Percentiles rank a stretch among this genome's conserved stretches.
Conservation (phyloP, 2,797 vertebrate genomes). For the Sebastes elongatus region DNA sequence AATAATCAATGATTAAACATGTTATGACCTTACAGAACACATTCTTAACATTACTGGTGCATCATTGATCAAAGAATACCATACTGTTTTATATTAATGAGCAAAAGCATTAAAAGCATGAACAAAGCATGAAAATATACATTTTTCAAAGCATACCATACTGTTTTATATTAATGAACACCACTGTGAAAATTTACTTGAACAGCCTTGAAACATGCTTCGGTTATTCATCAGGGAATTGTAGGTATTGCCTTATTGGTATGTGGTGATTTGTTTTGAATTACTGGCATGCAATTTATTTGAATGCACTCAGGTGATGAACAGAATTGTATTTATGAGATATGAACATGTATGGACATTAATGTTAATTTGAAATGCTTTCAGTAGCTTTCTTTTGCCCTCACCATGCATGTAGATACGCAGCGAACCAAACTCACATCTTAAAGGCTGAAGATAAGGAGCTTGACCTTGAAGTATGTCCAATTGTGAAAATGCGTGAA, state of each 20-base stretch:
- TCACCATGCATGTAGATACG: background rate
- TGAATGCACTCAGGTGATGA: background rate
- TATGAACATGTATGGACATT: background rate
- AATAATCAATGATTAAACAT: background rate
- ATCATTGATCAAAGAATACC: background rate
- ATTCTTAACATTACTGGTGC: background rate
- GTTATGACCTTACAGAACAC: background rate
- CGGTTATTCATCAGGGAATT: background rate
- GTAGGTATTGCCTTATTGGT: background rate
- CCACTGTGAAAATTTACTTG: background rate
- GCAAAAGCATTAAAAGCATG: too few relatives aligned
- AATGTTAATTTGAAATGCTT: background rate
- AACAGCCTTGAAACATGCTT: constrained; percentile 1
- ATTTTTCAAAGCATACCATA: background rate
- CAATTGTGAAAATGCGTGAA: background rate
- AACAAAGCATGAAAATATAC: too few relatives aligned
- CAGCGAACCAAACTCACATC: background rate
- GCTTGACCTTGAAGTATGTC: background rate
- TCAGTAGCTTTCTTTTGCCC: background rate
- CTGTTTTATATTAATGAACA: background rate
- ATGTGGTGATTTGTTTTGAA: background rate
- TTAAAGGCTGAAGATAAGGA: background rate
- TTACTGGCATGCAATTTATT: background rate
- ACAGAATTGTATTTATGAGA: constrained; percentile 4
- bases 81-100: too few relatives aligned